Base-by-base conservation (phyloP, 2,888 invertebrate species). In the Ectemnius continuus region DNA sequence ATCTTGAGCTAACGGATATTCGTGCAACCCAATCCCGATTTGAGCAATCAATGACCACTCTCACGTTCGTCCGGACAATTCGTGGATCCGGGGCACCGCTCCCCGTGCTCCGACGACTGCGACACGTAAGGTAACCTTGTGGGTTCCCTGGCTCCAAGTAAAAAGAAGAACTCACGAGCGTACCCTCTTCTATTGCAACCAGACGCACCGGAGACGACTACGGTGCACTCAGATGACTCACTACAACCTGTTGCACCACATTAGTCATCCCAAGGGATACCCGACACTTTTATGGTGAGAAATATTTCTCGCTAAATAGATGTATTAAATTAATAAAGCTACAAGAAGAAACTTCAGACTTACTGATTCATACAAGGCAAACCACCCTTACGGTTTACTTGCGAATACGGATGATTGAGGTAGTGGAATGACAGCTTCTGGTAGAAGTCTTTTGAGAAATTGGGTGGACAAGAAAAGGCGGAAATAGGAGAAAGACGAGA, bases 231-330 rank as follows among this genome's bases (percentile, higher is more conserved):
- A 28, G 63, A 28, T 77, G 77, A 76, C 61, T 76, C 76, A 77
- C 46, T 67, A 64, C 70, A 76, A 76, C 76, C 77, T 76, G 76
- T 67, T 58, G 73, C 56, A 57, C 70, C 66, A 45, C 63, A 67
- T 57, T 23, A 78, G 8, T 11, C 36, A 11, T 11, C 4, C 5
- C 36, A 11, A 11, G 8, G 36, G 36, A 36, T 36, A 36, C 36
- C 36, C 8, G 11, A 36, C 36, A 36, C 5, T 36, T 36, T 36
- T 11, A 6, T 11, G 36, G 36, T 11, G 36, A 36, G 8, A 8
- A 36, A 36, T 4, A 36, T 36, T 11, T 36, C 36, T 5, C 5
- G 36, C 0, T 6, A 36, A 36, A 36, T 36, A 8, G 11, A 36
- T 36, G 36, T 36, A 36, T 36, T 36, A 6, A 36, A 36, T 36